Evolutionary conservation across 2,113 vertebrate genomes (phyloP).

Genomic region (Grantiella picta): DNA sequence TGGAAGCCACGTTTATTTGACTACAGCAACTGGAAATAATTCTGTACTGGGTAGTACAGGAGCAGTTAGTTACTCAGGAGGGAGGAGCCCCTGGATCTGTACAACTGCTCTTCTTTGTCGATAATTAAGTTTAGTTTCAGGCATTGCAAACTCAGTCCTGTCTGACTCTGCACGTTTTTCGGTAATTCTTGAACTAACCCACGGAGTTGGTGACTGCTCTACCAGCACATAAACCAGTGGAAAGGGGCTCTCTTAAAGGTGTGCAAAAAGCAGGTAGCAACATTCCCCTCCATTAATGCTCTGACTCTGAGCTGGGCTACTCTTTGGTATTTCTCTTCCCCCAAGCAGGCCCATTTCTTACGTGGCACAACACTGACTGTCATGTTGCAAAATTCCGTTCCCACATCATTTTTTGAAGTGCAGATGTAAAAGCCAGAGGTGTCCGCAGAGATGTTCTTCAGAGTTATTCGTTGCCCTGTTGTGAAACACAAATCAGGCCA

Average conservation of each 20-base stretch:
- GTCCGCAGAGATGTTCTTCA: slow-evolving; percentile 86
- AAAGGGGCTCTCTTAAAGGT: background rate
- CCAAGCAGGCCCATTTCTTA: slow-evolving; percentile 61
- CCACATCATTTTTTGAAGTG: slow-evolving; percentile 77
- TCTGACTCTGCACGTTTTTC: background rate
- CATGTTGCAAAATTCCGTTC: slow-evolving; percentile 77
- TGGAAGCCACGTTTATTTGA: background rate
- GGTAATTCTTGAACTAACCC: background rate
- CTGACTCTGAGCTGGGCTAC: background rate
- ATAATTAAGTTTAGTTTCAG: background rate
- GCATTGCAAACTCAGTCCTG: background rate
- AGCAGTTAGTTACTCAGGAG: background rate
- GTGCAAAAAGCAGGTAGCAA: background rate
- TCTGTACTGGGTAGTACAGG: background rate
- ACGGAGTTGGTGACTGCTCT: background rate
- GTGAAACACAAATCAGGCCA: background rate
- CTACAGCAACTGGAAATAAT: background rate
- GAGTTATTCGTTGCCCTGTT: slow-evolving; percentile 55
- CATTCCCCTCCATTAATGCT: background rate
- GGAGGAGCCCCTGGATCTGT: background rate
- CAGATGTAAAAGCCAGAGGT: slow-evolving; percentile 87
- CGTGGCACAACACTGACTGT: slow-evolving; percentile 78
- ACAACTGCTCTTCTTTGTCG: background rate
- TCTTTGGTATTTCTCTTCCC: background rate
- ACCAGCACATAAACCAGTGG: background rate